Base-by-base conservation (phyloP, 2,888 invertebrate species). In the Leptothorax acervorum region DNA sequence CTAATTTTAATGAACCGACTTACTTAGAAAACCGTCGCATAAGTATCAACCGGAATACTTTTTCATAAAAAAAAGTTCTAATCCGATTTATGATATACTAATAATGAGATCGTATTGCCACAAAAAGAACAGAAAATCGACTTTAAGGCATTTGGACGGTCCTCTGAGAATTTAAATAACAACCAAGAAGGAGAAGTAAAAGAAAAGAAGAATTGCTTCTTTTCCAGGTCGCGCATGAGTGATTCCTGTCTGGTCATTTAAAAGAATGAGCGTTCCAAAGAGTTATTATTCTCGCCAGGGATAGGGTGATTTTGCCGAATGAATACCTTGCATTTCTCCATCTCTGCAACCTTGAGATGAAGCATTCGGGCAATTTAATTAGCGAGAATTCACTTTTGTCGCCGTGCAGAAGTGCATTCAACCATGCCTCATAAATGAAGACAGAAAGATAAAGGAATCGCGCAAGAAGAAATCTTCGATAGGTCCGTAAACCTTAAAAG, bases 351-450 rank as follows among this genome's bases (percentile, higher is more conserved):
- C 68, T 76, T 60, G 62, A 68, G 65, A 73, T 75, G 81, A 84
- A 78, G 86, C 81, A 86, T 68, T 71, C 76, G 81, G 74, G 68
- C 85, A 83, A 89, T 88, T 89, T 88, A 89, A 89, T 89, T 89
- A 87, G 84, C 82, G 81, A 73, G 65, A 87, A 85, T 86, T 86
- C 86, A 55, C 82, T 71, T 89, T 83, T 87, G 82, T 85, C 83
- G 65, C 2, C 85, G 78, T 70, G 83, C 63, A 82, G 57, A 81
- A 75, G 82, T 76, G 85, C 86, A 84, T 39, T 71, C 83, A 83
- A 78, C 60, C 71, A 85, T 82, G 45, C 57, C 74, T 60, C 70
- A 31, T 79, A 75, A 87, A 89, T 75, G 76, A 86, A 83, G 89
- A 70, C 82, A 65, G 82, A 79, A 83, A 48, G 82, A 86, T 83